Conservation (phyloP, 2,797 vertebrate species). For the Phoeniculus purpureus region DNA sequence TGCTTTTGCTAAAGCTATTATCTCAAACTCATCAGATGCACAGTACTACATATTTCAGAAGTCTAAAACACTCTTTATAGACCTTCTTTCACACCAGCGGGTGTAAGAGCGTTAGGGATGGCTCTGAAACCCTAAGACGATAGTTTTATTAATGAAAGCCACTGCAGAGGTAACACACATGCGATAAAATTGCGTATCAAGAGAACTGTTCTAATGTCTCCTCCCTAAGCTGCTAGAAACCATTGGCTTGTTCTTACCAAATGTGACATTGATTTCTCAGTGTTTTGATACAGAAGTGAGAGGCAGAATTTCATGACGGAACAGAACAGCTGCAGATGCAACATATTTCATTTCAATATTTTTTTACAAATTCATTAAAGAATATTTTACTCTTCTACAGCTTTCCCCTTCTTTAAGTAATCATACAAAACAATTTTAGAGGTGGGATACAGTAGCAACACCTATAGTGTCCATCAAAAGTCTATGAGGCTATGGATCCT, state of each 20-base stretch:
- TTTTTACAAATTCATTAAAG: neutral
- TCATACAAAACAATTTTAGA: neutral
- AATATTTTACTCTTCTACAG: neutral
- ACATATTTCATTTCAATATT: neutral
- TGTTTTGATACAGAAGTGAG: neutral
- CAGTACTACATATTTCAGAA: neutral
- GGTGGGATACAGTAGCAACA: neutral
- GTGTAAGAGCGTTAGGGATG: neutral
- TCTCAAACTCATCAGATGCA: neutral
- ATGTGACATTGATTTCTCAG: neutral
- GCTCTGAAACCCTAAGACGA: neutral
- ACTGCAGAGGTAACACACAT: neutral
- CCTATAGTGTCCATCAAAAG: accelerated
- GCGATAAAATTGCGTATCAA: neutral
- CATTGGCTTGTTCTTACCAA: neutral
- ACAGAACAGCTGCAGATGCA: neutral
- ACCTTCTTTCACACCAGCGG: neutral
- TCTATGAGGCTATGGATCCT: neutral
- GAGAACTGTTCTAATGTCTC: neutral
- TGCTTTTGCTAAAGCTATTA: neutral
- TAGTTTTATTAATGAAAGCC: neutral
- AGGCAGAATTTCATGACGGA: neutral
- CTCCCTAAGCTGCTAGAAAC: neutral
- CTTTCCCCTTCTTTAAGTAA: neutral
- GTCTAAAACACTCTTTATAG: neutral